Evolutionary conservation across 2,888 invertebrate species (phyloP), one percentile per base, ranked within the genome.

Genomic region (Cephus pygmeus): DNA sequence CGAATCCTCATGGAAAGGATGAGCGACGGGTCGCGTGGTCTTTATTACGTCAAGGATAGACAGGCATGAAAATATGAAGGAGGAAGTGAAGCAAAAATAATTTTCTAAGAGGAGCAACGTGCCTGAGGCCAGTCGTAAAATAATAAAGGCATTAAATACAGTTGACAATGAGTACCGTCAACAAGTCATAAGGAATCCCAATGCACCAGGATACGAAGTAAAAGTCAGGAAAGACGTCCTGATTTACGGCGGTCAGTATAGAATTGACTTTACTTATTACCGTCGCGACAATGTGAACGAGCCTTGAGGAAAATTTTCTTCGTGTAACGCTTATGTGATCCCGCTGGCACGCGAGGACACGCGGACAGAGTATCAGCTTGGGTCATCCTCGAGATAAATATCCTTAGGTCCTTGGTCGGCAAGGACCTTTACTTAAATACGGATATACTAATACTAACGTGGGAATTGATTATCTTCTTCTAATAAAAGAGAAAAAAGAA

Each of bases 111-210:
- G 15, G 40, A 40, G 40, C 40, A 40, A 77, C 80, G 75, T 73
- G 76, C 80, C 75, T 77, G 80, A 79, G 75, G 79, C 77, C 76
- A 69, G 83, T 78, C 85, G 79, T 89, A 88, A 89, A 88, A 82
- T 87, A 89, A 89, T 89, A 88, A 89, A 89, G 81, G 84, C 88
- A 86, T 89, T 89, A 88, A 88, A 84, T 85, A 83, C 82, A 79
- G 79, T 73, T 77, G 78, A 86, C 87, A 85, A 87, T 83, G 82
- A 82, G 79, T 79, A 81, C 82, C 86, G 87, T 87, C 88, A 89
- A 89, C 88, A 89, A 89, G 87, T 87, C 88, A 85, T 87, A 88
- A 90, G 85, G 81, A 79, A 83, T 83, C 77, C 88, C 86, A 88
- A 88, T 87, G 81, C 81, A 68, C 69, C 15, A 6, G 40, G 40